These are phyloP conservation scores for Dasyprocta punctata DNA, from an alignment of 2,113 vertebrate species.

Conservation along the genomic window DNA sequence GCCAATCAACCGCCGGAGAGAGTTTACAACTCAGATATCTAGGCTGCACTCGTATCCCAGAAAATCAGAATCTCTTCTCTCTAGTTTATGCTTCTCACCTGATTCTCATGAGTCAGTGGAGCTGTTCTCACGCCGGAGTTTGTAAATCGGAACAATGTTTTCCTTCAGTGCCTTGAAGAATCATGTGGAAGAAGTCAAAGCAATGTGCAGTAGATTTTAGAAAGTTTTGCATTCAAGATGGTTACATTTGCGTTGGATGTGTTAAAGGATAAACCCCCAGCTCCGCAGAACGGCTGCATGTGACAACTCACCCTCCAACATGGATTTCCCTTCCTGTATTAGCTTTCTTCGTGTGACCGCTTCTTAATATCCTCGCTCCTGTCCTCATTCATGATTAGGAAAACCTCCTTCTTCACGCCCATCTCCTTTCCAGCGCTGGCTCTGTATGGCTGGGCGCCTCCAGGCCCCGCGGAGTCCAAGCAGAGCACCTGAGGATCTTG, in stretches of 20 bases:
- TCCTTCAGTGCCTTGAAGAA: slow-evolving; percentile 3
- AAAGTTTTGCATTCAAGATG: slow-evolving; percentile 40
- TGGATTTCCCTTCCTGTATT: background rate
- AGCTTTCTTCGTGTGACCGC: background rate
- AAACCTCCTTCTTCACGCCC: background rate
- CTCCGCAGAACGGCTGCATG: background rate
- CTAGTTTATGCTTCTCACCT: background rate
- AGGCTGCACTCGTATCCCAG: background rate
- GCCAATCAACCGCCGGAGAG: background rate
- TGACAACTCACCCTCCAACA: background rate
- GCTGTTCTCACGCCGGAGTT: background rate
- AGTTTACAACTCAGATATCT: background rate
- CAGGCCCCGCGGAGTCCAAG: background rate
- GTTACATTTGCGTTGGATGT: background rate
- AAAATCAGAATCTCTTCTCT: background rate
- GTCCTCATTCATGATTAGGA: background rate
- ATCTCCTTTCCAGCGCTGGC: background rate
- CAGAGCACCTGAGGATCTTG: background rate
- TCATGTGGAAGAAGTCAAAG: slow-evolving; percentile 13
- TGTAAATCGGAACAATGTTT: background rate
- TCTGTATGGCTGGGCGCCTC: background rate
- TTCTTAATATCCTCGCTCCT: background rate
- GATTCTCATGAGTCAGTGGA: background rate
- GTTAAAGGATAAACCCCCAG: background rate
- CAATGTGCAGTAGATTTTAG: background rate